Percentiles rank a stretch among this genome's conserved stretches.
Conservation (phyloP, 1,140 invertebrate species). For the Drosophila quadrilineata region DNA sequence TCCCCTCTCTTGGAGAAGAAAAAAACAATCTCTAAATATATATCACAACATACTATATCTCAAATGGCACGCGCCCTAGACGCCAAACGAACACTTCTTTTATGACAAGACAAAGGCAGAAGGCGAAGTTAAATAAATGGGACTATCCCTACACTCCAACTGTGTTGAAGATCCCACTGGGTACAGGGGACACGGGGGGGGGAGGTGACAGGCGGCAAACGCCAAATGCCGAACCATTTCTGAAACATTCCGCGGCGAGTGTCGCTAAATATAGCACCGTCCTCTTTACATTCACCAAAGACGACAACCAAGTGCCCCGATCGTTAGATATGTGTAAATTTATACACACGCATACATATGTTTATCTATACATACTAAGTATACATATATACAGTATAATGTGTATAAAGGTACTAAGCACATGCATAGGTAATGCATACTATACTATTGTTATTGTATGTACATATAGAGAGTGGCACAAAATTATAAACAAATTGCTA, state of each 20-base stretch:
- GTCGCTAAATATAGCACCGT: slow-evolving; percentile 67
- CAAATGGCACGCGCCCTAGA: slow-evolving; percentile 34
- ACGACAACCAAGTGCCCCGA: slow-evolving; percentile 28
- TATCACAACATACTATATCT: slow-evolving; percentile 25
- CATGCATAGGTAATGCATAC: slow-evolving; percentile 2
- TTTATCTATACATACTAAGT: slow-evolving; percentile 13
- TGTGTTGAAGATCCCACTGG: no score
- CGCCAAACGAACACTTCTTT: slow-evolving; percentile 5
- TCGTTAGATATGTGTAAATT: slow-evolving; percentile 26
- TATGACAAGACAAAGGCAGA: slow-evolving; percentile 13
- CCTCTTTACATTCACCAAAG: slow-evolving; percentile 67
- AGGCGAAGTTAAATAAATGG: slow-evolving; percentile 5
- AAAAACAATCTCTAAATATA: no score
- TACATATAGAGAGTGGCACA: no score
- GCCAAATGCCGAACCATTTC: slow-evolving; percentile 40
- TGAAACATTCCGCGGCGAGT: slow-evolving; percentile 58
- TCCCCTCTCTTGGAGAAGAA: no score
- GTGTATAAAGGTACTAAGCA: neutral
- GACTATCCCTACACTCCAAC: no score
- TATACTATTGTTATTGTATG: no score
- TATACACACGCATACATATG: slow-evolving; percentile 11
- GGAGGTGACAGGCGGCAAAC: neutral
- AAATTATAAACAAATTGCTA: slow-evolving; percentile 44
- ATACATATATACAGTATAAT: slow-evolving; percentile 23
- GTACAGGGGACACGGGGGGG: no score